Percentiles rank a stretch among this genome's conserved stretches.
Evolutionary conservation across 2,113 vertebrate species (phyloP).

Genomic region (Oreochromis spilurus): DNA sequence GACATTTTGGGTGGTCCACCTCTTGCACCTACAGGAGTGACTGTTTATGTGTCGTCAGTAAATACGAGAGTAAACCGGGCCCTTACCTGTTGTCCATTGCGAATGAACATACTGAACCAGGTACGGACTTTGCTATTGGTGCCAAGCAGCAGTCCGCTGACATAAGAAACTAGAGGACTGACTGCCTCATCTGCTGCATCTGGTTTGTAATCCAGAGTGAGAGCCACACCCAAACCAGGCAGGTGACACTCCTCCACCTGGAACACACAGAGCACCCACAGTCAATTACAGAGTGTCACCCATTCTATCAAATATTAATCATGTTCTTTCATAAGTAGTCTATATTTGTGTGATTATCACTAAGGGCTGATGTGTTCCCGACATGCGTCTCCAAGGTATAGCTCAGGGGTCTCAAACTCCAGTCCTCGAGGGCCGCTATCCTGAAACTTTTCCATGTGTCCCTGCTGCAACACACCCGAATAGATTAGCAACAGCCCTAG

Average conservation of each 20-base stretch:
- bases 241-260: slow-evolving; percentile 97
- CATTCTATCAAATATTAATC: background rate
- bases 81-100: slow-evolving; percentile 93
- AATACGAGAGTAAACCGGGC: background rate
- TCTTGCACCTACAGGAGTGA: background rate
- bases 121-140: slow-evolving; percentile 96
- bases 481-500: background rate
- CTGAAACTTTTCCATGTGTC: background rate
- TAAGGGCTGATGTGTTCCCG: background rate
- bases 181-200: slow-evolving; percentile 88
- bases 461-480: background rate
- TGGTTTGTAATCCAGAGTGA: slow-evolving; percentile 93
- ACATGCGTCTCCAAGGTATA: background rate
- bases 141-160: slow-evolving; percentile 93
- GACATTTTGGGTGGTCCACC: background rate
- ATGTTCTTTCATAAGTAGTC: background rate
- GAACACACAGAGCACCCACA: background rate
- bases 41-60: background rate
- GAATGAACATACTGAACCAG: slow-evolving; percentile 98
- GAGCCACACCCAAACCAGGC: slow-evolving; percentile 91
- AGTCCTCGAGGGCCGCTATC: background rate
- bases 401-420: background rate
- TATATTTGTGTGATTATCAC: too few relatives aligned
- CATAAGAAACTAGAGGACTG: slow-evolving; percentile 93
- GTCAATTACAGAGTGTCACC: background rate